Evolutionary conservation across 2,888 invertebrate species (phyloP).

Genomic region (Pseudococcus jackbeardsleyi): DNA sequence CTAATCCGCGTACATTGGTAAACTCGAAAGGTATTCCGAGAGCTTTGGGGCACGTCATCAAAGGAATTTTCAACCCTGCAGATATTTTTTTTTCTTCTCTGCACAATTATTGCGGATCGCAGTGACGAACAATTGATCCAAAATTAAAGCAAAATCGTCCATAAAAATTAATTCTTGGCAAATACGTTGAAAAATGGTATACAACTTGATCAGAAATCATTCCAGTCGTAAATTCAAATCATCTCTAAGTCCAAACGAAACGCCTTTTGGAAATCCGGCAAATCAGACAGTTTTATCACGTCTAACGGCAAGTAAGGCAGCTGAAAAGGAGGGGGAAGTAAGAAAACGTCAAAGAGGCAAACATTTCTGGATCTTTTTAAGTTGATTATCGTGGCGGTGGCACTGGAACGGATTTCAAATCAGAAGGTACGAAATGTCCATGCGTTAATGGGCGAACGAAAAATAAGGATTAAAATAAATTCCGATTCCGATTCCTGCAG

Average conservation of each 20-base stretch:
- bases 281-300: not conserved
- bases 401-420: too few species aligned
- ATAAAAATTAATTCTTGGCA: not conserved
- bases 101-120: not conserved
- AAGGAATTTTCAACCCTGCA: not conserved
- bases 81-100: not conserved
- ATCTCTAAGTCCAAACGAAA: too few species aligned
- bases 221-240: too few species aligned
- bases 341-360: not conserved
- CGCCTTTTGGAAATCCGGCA: too few species aligned
- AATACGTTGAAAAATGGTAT: too few species aligned
- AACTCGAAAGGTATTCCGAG: not conserved
- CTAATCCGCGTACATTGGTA: not conserved
- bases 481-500: not conserved
- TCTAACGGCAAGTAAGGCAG: not conserved
- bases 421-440: not conserved
- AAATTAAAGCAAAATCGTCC: not conserved
- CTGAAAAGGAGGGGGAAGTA: not conserved
- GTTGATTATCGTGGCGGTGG: not conserved
- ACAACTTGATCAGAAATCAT: too few species aligned
- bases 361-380: slow-evolving; percentile 11
- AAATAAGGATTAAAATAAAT: slow-evolving; percentile 52
- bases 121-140: not conserved
- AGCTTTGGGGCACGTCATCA: not conserved
- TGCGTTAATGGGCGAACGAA: slow-evolving; percentile 33